Percentiles rank a stretch among this genome's conserved stretches.
Conservation (phyloP, 2,888 invertebrate species). For the Caenorhabditis drosophilae region DNA sequence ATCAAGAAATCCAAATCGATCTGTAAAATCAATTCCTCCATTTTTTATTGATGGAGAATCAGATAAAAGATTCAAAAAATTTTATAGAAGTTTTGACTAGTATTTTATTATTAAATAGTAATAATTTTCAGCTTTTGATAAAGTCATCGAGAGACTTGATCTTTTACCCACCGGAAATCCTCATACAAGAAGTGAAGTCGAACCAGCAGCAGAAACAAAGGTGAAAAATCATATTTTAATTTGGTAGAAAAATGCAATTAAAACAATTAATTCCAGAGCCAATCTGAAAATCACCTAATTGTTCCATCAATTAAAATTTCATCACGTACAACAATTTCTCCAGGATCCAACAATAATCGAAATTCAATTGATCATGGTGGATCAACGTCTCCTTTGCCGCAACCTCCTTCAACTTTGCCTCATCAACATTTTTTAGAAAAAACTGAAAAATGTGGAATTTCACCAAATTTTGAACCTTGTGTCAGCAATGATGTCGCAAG, state of each 20-base stretch:
- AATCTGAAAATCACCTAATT: not conserved
- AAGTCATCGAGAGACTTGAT: slow-evolving; percentile 30
- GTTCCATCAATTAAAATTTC: not conserved
- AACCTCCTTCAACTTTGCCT: slow-evolving; percentile 13
- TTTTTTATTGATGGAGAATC: slow-evolving; percentile 33
- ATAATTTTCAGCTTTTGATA: slow-evolving; percentile 28
- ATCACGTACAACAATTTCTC: slow-evolving; percentile 23
- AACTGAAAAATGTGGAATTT: slow-evolving; percentile 49
- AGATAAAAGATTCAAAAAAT: slow-evolving; percentile 33
- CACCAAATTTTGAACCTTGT: slow-evolving; percentile 63
- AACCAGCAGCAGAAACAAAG: too few relatives aligned
- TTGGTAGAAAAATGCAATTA: too few relatives aligned
- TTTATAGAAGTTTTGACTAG: slow-evolving; percentile 35
- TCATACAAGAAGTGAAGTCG: slow-evolving; percentile 13
- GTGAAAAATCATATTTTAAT: too few relatives aligned
- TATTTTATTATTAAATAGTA: too few relatives aligned
- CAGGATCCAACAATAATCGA: slow-evolving; percentile 20
- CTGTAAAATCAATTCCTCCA: slow-evolving; percentile 23
- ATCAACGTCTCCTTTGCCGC: slow-evolving; percentile 3
- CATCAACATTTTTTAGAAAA: not conserved
- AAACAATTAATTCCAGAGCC: too few relatives aligned
- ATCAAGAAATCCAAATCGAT: not conserved
- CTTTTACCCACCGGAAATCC: slow-evolving; percentile 4
- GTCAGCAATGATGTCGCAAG: slow-evolving; percentile 56
- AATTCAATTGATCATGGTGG: not conserved